These are phyloP conservation scores for Agapornis canus DNA, from an alignment of 2,797 vertebrate species.

Conservation along the genomic window DNA sequence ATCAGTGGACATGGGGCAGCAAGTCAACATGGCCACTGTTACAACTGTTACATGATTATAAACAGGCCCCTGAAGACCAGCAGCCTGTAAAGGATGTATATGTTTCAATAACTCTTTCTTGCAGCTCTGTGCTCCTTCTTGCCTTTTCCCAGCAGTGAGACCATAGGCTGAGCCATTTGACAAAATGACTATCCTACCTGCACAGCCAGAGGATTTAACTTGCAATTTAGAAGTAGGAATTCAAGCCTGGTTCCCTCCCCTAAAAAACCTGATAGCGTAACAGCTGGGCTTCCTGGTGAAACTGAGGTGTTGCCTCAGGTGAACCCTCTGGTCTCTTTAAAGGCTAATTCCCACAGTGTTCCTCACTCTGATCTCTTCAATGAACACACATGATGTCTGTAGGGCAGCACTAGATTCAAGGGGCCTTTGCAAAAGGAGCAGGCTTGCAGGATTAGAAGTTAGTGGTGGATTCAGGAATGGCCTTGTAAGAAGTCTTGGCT, in stretches of 20 bases:
- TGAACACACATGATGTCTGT: rapidly evolving
- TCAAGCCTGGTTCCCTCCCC: background rate
- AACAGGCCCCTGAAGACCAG: background rate
- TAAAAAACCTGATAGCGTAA: background rate
- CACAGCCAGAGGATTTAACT: background rate
- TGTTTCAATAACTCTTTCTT: background rate
- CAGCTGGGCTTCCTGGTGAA: background rate
- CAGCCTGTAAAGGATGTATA: background rate
- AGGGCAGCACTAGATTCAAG: background rate
- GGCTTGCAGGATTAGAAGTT: background rate
- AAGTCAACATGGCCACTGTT: background rate
- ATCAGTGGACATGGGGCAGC: background rate
- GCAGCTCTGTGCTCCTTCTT: background rate
- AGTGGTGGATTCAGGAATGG: background rate
- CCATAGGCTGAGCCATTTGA: rapidly evolving
- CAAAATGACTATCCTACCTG: background rate
- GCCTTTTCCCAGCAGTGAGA: background rate
- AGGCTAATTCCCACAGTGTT: background rate
- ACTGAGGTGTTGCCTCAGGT: background rate
- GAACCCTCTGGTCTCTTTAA: rapidly evolving
- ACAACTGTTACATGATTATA: background rate
- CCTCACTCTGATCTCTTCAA: background rate
- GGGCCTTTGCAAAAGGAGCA: background rate
- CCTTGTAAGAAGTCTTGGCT: background rate
- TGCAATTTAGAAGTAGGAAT: background rate